phyloP scores from a whole-genome alignment of 2,888 invertebrate species.

The Acronicta psi region DNA sequence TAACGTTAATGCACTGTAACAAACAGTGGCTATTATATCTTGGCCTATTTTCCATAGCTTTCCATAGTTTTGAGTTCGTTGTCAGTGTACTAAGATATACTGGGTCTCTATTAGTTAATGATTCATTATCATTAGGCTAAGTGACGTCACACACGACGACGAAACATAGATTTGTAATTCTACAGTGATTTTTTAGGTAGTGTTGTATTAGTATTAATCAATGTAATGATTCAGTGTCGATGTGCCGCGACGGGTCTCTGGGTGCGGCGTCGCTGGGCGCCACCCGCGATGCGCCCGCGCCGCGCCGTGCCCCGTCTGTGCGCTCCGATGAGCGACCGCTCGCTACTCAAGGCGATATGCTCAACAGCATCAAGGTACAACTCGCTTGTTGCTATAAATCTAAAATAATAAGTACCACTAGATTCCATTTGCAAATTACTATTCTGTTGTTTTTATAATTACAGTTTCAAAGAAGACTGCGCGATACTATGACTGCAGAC shows the following conservation, averaged over 20 bases:
- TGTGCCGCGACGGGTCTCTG: slow-evolving; percentile 67
- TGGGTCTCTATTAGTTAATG: no score
- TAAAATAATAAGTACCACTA: no score
- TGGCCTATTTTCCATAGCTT: no score
- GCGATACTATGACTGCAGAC: slow-evolving; percentile 65
- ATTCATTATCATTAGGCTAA: no score
- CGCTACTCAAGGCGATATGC: slow-evolving; percentile 89
- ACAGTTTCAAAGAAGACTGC: slow-evolving; percentile 79
- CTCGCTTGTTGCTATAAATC: neutral
- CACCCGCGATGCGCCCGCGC: slow-evolving; percentile 70
- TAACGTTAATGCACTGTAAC: no score
- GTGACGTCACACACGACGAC: no score
- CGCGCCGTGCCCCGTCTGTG: slow-evolving; percentile 74
- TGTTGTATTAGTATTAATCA: no score
- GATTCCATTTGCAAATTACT: no score
- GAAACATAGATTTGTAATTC: no score
- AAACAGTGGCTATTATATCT: no score
- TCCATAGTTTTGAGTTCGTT: no score
- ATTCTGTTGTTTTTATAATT: slow-evolving; percentile 28
- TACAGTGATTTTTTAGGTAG: neutral
- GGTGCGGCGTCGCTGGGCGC: slow-evolving; percentile 78
- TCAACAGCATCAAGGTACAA: slow-evolving; percentile 86
- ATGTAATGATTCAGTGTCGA: slow-evolving; percentile 17
- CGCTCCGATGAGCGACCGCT: slow-evolving; percentile 79
- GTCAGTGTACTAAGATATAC: no score